phyloP scores from a whole-genome alignment of 2,888 invertebrate genomes.

The Sarcophaga caerulescens region DNA sequence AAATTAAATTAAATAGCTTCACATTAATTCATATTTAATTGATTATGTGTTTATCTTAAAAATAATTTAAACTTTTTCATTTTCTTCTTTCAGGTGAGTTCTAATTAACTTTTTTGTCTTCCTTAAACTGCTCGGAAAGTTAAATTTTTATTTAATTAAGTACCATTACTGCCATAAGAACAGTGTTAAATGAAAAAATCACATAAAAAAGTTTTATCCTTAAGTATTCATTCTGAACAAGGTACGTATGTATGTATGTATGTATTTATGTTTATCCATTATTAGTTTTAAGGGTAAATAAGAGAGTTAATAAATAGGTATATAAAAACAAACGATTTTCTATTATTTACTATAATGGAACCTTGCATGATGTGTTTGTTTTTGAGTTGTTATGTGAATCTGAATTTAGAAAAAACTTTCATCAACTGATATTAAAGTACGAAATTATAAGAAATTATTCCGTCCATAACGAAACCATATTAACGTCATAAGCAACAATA shows the following conservation, averaged over 20 bases:
- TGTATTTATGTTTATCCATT: not conserved
- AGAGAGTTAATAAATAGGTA: not conserved
- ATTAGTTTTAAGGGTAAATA: constrained; percentile 1
- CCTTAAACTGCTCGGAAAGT: constrained; percentile 11
- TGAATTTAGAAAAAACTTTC: too few species aligned
- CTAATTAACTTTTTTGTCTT: constrained; percentile 9
- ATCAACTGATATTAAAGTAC: too few species aligned
- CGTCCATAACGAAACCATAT: too few species aligned
- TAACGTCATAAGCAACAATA: too few species aligned
- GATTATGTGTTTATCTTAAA: not conserved
- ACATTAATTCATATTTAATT: constrained; percentile 20
- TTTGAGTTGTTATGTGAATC: too few species aligned
- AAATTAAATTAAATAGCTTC: too few species aligned
- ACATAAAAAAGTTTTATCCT: constrained; percentile 15
- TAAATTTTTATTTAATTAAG: constrained; percentile 38
- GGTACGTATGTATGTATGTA: not conserved
- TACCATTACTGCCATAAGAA: not conserved
- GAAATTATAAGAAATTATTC: too few species aligned
- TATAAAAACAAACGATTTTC: too few species aligned
- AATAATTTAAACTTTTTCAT: constrained; percentile 14
- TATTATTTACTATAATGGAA: too few species aligned
- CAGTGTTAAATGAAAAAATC: not conserved
- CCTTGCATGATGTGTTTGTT: too few species aligned
- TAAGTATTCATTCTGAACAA: not conserved
- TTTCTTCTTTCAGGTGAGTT: constrained; percentile 54